phyloP scores from a whole-genome alignment of 2,888 invertebrate genomes.

The Ariolimax columbianus region DNA sequence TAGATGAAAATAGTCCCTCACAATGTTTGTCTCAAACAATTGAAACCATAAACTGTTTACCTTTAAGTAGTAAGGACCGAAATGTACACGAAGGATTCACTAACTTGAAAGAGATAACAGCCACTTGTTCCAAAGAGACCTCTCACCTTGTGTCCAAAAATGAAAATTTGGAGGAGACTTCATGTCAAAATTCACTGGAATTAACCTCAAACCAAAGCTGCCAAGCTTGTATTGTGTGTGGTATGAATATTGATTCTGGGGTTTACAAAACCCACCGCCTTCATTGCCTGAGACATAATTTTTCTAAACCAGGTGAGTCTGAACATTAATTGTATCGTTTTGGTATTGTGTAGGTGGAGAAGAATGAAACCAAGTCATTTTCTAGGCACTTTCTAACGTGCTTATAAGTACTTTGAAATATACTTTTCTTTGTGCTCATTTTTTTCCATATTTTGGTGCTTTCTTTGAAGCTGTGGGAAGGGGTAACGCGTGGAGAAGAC shows the following conservation, averaged over 20 bases:
- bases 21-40: background rate
- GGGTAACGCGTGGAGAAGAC: too few species aligned
- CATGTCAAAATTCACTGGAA: background rate
- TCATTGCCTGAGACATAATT: slow-evolving; percentile 17
- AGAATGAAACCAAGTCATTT: too few species aligned
- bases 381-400: too few species aligned
- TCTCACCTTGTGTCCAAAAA: background rate
- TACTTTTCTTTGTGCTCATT: background rate
- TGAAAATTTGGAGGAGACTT: background rate
- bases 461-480: too few species aligned
- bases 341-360: too few species aligned
- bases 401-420: too few species aligned
- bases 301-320: slow-evolving; percentile 35
- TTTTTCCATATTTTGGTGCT: too few species aligned
- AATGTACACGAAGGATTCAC: background rate
- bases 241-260: background rate
- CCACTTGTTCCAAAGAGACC: background rate
- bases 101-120: background rate
- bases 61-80: background rate
- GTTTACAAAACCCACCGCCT: background rate
- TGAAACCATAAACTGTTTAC: background rate
- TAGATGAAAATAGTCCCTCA: background rate
- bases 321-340: too few species aligned
- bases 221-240: slow-evolving; percentile 16
- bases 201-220: background rate